phyloP scores from a whole-genome alignment of 2,113 vertebrate species.

The Prionailurus viverrinus region DNA sequence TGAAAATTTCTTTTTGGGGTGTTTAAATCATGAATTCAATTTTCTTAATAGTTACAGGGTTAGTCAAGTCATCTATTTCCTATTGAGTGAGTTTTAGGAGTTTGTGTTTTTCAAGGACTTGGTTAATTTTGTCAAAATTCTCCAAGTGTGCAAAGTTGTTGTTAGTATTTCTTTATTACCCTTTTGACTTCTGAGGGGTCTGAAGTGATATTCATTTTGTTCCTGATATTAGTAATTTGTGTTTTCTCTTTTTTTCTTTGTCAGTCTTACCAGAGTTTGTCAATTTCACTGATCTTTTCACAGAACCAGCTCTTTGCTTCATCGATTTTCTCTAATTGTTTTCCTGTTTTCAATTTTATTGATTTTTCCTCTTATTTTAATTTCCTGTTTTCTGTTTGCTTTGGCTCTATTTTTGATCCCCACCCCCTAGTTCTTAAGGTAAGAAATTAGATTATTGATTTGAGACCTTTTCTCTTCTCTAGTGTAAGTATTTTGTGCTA shows the following conservation, averaged over 20 bases:
- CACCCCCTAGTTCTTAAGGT: background rate
- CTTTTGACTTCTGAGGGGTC: conserved; percentile 18
- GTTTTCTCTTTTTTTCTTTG: background rate
- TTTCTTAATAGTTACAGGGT: background rate
- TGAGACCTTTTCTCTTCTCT: conserved; percentile 5
- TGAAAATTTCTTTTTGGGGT: background rate
- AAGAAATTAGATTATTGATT: background rate
- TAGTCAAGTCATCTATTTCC: conserved; percentile 35
- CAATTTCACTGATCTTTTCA: conserved; percentile 25
- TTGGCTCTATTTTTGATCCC: background rate
- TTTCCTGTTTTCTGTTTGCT: conserved; percentile 28
- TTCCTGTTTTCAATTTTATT: background rate
- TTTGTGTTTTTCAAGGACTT: conserved; percentile 57
- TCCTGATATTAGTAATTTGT: conserved; percentile 24
- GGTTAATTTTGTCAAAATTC: conserved; percentile 30
- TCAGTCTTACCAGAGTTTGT: background rate
- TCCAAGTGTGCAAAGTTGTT: background rate
- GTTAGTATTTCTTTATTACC: background rate
- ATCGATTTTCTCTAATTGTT: conserved; percentile 27
- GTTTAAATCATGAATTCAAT: conserved; percentile 51
- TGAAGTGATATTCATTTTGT: background rate
- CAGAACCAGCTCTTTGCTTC: conserved; percentile 9
- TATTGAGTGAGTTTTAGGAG: background rate
- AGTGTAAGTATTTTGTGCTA: background rate
- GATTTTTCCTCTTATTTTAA: conserved; percentile 35